Evolutionary conservation across 2,797 vertebrate species (phyloP).

Genomic region (Acanthis flammea): DNA sequence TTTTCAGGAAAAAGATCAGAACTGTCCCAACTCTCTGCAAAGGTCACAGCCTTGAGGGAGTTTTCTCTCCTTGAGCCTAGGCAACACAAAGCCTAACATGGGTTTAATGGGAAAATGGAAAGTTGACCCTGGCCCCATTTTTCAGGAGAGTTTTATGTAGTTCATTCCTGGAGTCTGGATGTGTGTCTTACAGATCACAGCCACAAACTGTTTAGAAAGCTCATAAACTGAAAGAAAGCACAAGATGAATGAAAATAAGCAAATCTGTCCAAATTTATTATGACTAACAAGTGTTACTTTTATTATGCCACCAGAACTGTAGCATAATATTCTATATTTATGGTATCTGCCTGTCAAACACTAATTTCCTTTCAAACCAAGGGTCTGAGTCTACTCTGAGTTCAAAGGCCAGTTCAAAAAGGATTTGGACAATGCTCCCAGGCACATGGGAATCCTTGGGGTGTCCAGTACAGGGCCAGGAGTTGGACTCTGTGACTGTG

Average conservation of each 20-base stretch:
- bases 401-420: not conserved
- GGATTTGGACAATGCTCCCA: not conserved
- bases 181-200: not conserved
- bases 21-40: not conserved
- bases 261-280: not conserved
- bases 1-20: not conserved
- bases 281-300: not conserved
- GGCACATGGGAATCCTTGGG: not conserved
- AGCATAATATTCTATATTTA: not conserved
- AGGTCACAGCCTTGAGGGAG: not conserved
- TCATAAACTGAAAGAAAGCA: not conserved
- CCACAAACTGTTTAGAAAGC: not conserved
- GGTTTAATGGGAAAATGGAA: not conserved
- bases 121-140: not conserved
- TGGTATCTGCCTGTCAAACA: not conserved
- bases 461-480: not conserved
- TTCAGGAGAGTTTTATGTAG: not conserved
- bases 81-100: not conserved
- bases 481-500: fast-evolving
- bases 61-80: not conserved
- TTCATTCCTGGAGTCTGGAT: not conserved
- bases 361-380: not conserved
- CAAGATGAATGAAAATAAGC: not conserved
- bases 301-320: not conserved
- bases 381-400: not conserved